Conservation (phyloP, 2,797 vertebrate genomes). For the Clarias fuscus region DNA sequence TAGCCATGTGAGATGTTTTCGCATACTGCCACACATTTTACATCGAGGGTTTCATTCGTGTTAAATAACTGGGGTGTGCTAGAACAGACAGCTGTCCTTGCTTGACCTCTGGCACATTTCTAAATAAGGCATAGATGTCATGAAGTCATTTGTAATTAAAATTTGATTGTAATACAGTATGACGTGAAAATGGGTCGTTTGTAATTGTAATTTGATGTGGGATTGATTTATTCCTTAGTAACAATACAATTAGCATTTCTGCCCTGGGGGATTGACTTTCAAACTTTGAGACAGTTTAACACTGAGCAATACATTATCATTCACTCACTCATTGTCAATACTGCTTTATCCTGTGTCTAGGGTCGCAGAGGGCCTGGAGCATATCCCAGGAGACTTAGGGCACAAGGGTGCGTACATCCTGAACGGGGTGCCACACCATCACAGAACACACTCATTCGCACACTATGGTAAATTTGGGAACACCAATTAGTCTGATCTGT, state of each 20-base stretch:
- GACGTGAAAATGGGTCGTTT: conserved; percentile 1
- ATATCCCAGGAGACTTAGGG: too few species aligned
- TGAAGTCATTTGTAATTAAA: conserved; percentile 8
- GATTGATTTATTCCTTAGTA: conserved; percentile 1
- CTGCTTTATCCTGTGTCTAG: too few species aligned
- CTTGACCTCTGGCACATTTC: neutral
- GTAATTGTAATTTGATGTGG: conserved; percentile 27
- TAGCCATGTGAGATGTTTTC: neutral
- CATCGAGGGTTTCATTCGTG: neutral
- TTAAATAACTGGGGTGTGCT: neutral
- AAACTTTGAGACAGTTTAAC: neutral
- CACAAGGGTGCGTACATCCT: too few species aligned
- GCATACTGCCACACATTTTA: neutral
- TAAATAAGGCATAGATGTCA: neutral
- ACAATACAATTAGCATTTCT: conserved; percentile 6
- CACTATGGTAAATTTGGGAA: too few species aligned
- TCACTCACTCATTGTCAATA: too few species aligned
- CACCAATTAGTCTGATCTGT: too few species aligned
- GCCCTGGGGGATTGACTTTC: conserved; percentile 14
- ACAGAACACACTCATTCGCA: too few species aligned
- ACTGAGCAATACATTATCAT: neutral
- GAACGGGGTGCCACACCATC: too few species aligned
- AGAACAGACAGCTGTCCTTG: neutral
- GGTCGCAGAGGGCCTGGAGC: too few species aligned
- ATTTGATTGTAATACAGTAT: conserved; percentile 12